These are phyloP conservation scores for Hippasteria phrygiana DNA, from an alignment of 53 echinoderm and acorn worm species.

Conservation along the genomic window DNA sequence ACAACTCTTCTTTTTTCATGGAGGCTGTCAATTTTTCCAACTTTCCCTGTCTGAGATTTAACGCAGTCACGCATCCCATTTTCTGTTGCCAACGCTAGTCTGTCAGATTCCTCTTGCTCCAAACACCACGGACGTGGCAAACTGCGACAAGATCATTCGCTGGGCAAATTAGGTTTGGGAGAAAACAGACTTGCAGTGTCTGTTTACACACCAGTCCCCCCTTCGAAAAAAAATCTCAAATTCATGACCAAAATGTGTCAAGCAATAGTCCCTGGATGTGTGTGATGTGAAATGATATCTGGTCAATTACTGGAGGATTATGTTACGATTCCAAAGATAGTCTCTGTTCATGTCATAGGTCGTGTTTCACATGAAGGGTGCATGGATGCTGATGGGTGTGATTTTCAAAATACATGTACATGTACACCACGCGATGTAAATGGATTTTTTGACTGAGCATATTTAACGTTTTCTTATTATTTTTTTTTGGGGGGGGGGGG, in stretches of 20 bases:
- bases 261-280: not conserved
- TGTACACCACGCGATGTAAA: too few relatives aligned
- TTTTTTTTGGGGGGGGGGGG: too few relatives aligned
- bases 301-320: conserved; percentile 10
- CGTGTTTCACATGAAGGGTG: not conserved
- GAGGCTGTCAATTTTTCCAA: not conserved
- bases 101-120: not conserved
- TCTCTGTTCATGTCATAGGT: too few relatives aligned
- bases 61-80: not conserved
- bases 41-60: conserved; percentile 16
- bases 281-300: not conserved
- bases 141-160: not conserved
- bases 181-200: conserved; percentile 3
- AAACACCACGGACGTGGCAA: not conserved
- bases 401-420: not conserved
- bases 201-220: not conserved
- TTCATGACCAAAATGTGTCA: conserved; percentile 27
- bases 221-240: not conserved
- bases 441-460: too few relatives aligned
- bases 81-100: not conserved
- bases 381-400: not conserved
- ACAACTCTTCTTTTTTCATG: not conserved
- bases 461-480: too few relatives aligned
- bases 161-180: not conserved
- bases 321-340: conserved; percentile 20